phyloP scores from a whole-genome alignment of 2,113 vertebrate genomes.

The Brachyhypopomus gauderio region DNA sequence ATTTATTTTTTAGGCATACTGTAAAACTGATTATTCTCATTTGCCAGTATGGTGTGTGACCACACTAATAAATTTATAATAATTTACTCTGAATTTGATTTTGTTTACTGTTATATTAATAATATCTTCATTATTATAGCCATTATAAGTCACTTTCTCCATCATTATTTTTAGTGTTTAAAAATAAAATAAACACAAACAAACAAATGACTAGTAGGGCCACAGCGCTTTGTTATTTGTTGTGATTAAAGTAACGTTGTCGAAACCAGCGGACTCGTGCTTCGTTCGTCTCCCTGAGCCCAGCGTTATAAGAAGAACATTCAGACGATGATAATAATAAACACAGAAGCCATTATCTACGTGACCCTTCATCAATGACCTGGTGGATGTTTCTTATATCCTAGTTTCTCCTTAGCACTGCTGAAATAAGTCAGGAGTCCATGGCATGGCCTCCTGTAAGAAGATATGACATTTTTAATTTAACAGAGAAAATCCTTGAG shows the following conservation, averaged over 20 bases:
- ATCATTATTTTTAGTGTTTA: neutral
- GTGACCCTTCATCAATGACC: neutral
- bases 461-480: constrained; percentile 13
- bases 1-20: constrained; percentile 3
- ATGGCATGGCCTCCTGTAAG: neutral
- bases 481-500: neutral
- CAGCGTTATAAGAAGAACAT: too few relatives aligned
- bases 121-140: neutral
- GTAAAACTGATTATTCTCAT: constrained; percentile 5
- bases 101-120: neutral
- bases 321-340: too few relatives aligned
- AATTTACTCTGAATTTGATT: neutral
- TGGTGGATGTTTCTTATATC: neutral
- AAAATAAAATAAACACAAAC: neutral
- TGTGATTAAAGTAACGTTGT: too few relatives aligned
- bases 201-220: neutral
- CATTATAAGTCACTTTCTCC: neutral
- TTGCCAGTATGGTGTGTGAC: constrained; percentile 9
- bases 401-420: too few relatives aligned
- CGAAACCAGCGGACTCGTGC: too few relatives aligned
- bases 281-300: too few relatives aligned
- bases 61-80: constrained; percentile 28
- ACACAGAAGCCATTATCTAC: too few relatives aligned
- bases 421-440: neutral
- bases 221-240: too few relatives aligned